Base-by-base conservation (phyloP, 1,140 invertebrate species). In the Radopholus similis region DNA sequence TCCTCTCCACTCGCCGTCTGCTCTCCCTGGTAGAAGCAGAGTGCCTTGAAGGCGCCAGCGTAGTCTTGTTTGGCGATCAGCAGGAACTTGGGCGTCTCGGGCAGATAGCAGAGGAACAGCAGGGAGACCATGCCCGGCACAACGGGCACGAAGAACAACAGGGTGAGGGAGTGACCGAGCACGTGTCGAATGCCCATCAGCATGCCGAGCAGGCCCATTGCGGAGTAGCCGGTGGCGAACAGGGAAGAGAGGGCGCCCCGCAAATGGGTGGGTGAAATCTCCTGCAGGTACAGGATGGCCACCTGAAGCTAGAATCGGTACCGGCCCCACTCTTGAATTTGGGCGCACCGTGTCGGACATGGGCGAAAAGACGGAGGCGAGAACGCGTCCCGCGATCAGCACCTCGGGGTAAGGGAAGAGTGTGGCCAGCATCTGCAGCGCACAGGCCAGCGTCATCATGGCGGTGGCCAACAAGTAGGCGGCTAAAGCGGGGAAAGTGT, bases 261-360 rank as follows among this genome's bases (percentile, higher is more conserved):
- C 9, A 83, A 35, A 32, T 79, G 56, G 0, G 81, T 69, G 32
- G 77, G 81, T 2, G 77, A 70, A 38, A 78, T 76, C 71, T 80
- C 77, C 71, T 79, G 55, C 23, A 79, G 73, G 37, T 11, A 47
- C 21, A 57, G 1, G 37, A 35, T 9, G 11, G 30, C 34, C 32
- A 81, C 78, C 78, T 81, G 78, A 8, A 81, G 73, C 56, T 80
- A 80, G 1, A 80, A 80, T 73, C n/a, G n/a, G n/a, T n/a, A n/a
- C n/a, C n/a, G n/a, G n/a, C n/a, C n/a, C n/a, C n/a, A n/a, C n/a
- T n/a, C n/a, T n/a, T n/a, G n/a, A n/a, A n/a, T n/a, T n/a, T n/a
- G n/a, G n/a, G 70, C 53, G 2, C n/a, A 72, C 79, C 28, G 77
- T 76, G 57, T 79, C 77, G 47, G 65, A 68, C 32, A 79, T 72